Evolutionary conservation across 2,888 invertebrate genomes (phyloP).

Genomic region (Tubiluchus corallicola): DNA sequence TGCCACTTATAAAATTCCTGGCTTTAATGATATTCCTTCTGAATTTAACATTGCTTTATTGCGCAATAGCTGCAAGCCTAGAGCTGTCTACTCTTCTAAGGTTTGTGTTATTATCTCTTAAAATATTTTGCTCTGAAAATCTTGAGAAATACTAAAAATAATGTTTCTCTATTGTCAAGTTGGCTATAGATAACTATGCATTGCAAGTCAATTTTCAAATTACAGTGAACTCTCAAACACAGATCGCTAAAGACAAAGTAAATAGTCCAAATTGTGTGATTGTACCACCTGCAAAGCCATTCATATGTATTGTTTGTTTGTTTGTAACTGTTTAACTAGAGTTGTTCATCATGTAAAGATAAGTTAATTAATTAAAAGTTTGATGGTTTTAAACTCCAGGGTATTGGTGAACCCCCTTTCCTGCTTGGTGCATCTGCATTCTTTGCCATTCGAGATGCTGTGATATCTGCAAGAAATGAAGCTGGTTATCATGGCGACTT

Average conservation of each 20-base stretch:
- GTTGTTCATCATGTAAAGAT: background rate
- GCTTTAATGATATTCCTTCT: slow-evolving; percentile 71
- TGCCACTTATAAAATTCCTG: slow-evolving; percentile 82
- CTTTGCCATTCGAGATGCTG: slow-evolving; percentile 68
- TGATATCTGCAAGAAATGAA: slow-evolving; percentile 54
- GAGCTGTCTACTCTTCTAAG: slow-evolving; percentile 87
- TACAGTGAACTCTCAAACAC: too few relatives aligned
- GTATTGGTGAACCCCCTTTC: slow-evolving; percentile 84
- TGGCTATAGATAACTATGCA: background rate
- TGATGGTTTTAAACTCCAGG: slow-evolving; percentile 42
- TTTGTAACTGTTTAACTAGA: background rate
- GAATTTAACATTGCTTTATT: slow-evolving; percentile 80
- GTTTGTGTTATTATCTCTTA: too few relatives aligned
- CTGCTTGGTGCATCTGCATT: slow-evolving; percentile 70
- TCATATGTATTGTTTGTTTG: background rate
- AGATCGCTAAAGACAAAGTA: too few relatives aligned
- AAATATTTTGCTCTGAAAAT: too few relatives aligned
- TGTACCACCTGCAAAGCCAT: too few relatives aligned
- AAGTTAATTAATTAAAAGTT: too few relatives aligned
- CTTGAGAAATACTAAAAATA: background rate
- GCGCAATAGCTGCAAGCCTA: slow-evolving; percentile 70
- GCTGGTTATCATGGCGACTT: slow-evolving; percentile 41
- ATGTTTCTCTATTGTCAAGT: background rate
- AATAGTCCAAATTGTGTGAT: too few relatives aligned
- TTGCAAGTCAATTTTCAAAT: too few relatives aligned